Evolutionary conservation across 2,113 vertebrate species (phyloP).

Genomic region (Lepisosteus osseus): DNA sequence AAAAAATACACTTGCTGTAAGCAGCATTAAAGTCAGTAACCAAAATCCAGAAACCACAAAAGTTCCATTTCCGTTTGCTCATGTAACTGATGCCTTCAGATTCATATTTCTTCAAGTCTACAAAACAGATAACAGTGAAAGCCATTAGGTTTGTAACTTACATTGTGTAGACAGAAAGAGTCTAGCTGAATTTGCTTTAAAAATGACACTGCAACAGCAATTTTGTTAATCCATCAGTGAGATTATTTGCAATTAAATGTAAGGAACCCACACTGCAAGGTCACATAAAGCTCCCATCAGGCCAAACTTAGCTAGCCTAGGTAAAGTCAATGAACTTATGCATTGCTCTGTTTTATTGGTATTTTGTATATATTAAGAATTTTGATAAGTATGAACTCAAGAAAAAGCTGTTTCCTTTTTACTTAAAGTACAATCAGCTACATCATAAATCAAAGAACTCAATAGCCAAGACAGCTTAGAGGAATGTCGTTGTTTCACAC

Average conservation of each 20-base stretch:
- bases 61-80: neutral
- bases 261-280: slow-evolving; percentile 48
- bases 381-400: neutral
- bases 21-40: too few relatives aligned
- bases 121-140: neutral
- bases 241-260: slow-evolving; percentile 40
- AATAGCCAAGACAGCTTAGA: slow-evolving; percentile 46
- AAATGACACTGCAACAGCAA: slow-evolving; percentile 6
- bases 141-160: neutral
- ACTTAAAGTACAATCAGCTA: slow-evolving; percentile 37
- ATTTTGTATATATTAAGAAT: neutral
- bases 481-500: slow-evolving; percentile 44
- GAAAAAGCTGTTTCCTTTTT: slow-evolving; percentile 23
- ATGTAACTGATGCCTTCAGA: slow-evolving; percentile 1
- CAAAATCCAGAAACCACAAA: neutral
- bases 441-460: slow-evolving; percentile 30
- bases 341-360: slow-evolving; percentile 22
- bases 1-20: too few relatives aligned
- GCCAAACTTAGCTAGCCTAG: slow-evolving; percentile 37
- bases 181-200: slow-evolving; percentile 36
- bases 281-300: slow-evolving; percentile 42
- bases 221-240: slow-evolving; percentile 3
- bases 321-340: slow-evolving; percentile 44
- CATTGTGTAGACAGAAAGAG: slow-evolving; percentile 33
- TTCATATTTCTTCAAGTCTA: neutral